Base-by-base conservation (phyloP, 2,113 vertebrate genomes). In the Hippocampus barbouri region DNA sequence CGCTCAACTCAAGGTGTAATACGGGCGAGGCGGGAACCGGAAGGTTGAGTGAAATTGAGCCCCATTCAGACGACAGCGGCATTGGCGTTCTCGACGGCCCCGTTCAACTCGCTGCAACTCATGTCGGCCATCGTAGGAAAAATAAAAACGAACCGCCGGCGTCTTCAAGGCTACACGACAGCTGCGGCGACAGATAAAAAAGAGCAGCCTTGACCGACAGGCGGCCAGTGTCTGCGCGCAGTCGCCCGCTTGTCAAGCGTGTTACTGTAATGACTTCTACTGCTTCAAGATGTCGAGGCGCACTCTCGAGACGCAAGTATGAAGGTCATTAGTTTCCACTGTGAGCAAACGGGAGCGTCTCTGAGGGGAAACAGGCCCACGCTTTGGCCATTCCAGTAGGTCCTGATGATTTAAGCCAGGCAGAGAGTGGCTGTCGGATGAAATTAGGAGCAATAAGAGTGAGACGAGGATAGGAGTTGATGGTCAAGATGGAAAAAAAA, bases 291-390 rank as follows among this genome's bases (percentile, higher is more conserved):
- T 90, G 86, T 88, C 12, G 70, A 76, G 76, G 79, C 83, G 73
- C 71, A 75, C 85, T 85, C 79, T 79, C 67, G 79, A 88, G 85
- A 86, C 82, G 85, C 84, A 80, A 80, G 87, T 79, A 88, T 85
- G 85, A 86, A 88, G 88, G 89, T 85, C 87, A 86, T 86, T 89
- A 86, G 80, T 90, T 89, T 91, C 87, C 89, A 87, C 86, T 85
- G 85, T 82, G 83, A 85, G 88, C 88, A 89, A 89, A 91, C 89
- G 89, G 87, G 89, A 89, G 88, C 87, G 83, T 88, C 83, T 75
- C 79, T 87, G 88, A 90, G 81, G 76, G 81, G 87, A 91, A 91
- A 83, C 89, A 90, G 89, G 84, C 73, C 74, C 77, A 71, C n/a
- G 73, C 80, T 82, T 87, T 88, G 86, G 89, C 83, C 86, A 74